These are phyloP conservation scores for Caerostris extrusa DNA, from an alignment of 1,140 invertebrate genomes.

Conservation along the genomic window DNA sequence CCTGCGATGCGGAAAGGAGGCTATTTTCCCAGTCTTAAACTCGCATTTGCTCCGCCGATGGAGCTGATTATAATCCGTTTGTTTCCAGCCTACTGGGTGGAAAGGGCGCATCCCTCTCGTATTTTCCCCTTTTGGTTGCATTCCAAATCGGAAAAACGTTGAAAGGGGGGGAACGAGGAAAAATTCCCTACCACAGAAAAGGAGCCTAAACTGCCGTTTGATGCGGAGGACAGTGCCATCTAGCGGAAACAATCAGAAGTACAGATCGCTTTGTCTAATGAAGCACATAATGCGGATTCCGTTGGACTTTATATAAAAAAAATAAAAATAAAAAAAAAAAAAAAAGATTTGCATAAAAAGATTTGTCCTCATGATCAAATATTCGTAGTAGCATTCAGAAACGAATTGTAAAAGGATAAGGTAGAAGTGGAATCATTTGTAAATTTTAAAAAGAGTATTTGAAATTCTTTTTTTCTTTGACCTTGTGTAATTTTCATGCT, in stretches of 20 bases:
- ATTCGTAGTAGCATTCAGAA: background rate
- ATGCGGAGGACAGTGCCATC: slow-evolving; percentile 1
- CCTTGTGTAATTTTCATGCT: background rate
- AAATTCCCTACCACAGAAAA: background rate
- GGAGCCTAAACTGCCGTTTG: background rate
- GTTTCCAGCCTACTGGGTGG: background rate
- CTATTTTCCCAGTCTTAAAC: background rate
- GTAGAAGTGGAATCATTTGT: background rate
- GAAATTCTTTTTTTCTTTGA: background rate
- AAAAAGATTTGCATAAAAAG: background rate
- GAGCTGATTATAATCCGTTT: slow-evolving; percentile 41
- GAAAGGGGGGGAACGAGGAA: background rate
- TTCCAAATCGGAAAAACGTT: slow-evolving; percentile 26
- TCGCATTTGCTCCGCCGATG: background rate
- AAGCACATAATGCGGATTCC: background rate
- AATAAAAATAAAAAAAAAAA: background rate
- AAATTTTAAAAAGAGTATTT: background rate
- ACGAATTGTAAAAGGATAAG: background rate
- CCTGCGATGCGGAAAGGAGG: background rate
- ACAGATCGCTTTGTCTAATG: slow-evolving; percentile 43
- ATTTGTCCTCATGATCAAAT: background rate
- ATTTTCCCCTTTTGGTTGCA: slow-evolving; percentile 1
- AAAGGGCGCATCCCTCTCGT: background rate
- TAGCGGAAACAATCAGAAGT: slow-evolving; percentile 33
- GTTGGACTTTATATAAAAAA: too few relatives aligned